phyloP scores from a whole-genome alignment of 2,888 invertebrate genomes.

The Dryocosmus kuriphilus region DNA sequence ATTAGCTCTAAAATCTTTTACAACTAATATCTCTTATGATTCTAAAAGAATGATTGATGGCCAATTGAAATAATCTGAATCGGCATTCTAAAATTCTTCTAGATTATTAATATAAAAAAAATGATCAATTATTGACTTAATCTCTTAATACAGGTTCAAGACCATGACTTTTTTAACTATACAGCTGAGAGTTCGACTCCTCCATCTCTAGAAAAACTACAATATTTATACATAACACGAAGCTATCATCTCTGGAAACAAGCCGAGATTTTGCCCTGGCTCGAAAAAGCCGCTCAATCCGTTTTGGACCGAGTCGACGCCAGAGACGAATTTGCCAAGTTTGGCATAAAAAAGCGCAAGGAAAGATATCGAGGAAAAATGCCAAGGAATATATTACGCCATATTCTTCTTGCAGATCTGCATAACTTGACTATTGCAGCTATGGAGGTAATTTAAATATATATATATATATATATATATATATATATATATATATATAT shows the following conservation, averaged over 20 bases:
- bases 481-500: too few relatives aligned
- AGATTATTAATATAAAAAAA: too few relatives aligned
- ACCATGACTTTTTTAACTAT: slow-evolving; percentile 77
- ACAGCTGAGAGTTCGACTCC: slow-evolving; percentile 77
- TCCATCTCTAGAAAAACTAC: slow-evolving; percentile 84
- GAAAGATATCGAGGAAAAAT: slow-evolving; percentile 82
- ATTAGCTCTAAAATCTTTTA: too few relatives aligned
- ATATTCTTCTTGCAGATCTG: slow-evolving; percentile 85
- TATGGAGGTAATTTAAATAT: slow-evolving; percentile 79
- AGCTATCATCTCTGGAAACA: slow-evolving; percentile 90
- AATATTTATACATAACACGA: slow-evolving; percentile 86
- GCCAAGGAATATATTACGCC: slow-evolving; percentile 84
- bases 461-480: too few relatives aligned
- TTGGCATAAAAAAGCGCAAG: slow-evolving; percentile 82
- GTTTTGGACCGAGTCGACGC: slow-evolving; percentile 83
- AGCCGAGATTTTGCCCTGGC: slow-evolving; percentile 85
- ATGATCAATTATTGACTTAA: too few relatives aligned
- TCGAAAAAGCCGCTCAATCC: slow-evolving; percentile 85
- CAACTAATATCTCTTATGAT: too few relatives aligned
- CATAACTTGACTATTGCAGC: slow-evolving; percentile 82
- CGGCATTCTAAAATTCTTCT: too few relatives aligned
- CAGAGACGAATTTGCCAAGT: slow-evolving; percentile 81
- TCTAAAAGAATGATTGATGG: too few relatives aligned
- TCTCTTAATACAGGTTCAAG: slow-evolving; percentile 60
- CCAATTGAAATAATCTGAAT: too few relatives aligned